These are phyloP conservation scores for Cheumatopsyche charites DNA, from an alignment of 1,140 invertebrate species.

Conservation along the genomic window DNA sequence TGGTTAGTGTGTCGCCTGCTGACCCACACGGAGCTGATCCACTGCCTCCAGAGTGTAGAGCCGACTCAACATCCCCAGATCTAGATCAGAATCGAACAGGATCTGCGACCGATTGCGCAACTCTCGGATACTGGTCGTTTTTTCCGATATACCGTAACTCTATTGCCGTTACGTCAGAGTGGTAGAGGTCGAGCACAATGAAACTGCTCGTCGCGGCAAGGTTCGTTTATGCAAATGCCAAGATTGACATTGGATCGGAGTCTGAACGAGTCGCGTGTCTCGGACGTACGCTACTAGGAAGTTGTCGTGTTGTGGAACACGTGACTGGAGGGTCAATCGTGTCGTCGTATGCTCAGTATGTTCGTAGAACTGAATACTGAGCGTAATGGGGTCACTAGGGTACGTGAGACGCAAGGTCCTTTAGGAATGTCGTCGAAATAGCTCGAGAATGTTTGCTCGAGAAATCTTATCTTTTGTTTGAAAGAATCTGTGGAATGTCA, in stretches of 20 bases:
- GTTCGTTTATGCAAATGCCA: constrained; percentile 16
- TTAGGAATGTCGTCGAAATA: too few species aligned
- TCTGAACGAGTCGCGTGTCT: constrained; percentile 4
- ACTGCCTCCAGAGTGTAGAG: not conserved
- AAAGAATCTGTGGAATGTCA: too few species aligned
- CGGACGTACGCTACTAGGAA: constrained; percentile 12
- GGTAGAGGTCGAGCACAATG: constrained; percentile 8
- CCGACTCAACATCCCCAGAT: not conserved
- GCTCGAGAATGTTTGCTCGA: too few species aligned
- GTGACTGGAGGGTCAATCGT: not conserved
- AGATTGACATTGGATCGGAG: constrained; percentile 24
- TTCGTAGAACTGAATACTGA: not conserved
- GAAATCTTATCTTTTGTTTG: too few species aligned
- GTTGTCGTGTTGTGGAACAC: constrained; percentile 7
- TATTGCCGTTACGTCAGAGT: too few species aligned
- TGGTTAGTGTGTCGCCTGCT: constrained; percentile 33
- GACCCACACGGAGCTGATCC: constrained; percentile 29
- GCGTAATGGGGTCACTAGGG: too few species aligned
- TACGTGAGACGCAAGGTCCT: too few species aligned
- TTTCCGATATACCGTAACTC: too few species aligned
- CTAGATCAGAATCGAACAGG: not conserved
- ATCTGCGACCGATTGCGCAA: not conserved
- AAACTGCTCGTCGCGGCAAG: not conserved
- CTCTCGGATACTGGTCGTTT: not conserved
- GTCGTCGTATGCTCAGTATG: not conserved